Evolutionary conservation across 2,888 invertebrate genomes (phyloP).

Genomic region (Spatulosminthurus flaviceps): DNA sequence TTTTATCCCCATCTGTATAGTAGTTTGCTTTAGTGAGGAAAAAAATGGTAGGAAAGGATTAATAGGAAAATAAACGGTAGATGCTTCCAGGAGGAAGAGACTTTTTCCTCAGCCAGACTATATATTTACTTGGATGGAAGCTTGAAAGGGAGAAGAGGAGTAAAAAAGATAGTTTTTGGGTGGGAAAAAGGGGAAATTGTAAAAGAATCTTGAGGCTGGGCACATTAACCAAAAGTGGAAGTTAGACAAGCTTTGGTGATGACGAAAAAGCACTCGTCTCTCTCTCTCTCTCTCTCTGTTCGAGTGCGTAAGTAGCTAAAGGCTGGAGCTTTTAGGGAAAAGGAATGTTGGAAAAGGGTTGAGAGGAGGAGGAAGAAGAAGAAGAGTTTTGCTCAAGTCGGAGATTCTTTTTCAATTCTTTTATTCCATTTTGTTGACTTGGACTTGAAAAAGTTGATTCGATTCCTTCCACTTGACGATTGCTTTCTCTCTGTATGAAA

Average conservation of each 20-base stretch:
- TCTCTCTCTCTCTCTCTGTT: background rate
- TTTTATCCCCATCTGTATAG: background rate
- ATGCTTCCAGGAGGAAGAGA: background rate
- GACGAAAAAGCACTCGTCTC: background rate
- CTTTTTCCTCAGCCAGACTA: background rate
- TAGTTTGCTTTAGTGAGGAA: background rate
- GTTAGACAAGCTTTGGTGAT: background rate
- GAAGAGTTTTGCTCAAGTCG: constrained; percentile 28
- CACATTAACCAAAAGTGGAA: constrained; percentile 10
- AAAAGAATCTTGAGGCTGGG: constrained; percentile 1
- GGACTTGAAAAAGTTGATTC: constrained; percentile 48
- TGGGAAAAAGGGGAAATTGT: constrained; percentile 13
- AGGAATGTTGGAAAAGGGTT: constrained; percentile 18
- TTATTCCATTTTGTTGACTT: constrained; percentile 42
- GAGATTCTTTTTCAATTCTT: constrained; percentile 48
- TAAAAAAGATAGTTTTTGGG: constrained; percentile 5
- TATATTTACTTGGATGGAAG: no score
- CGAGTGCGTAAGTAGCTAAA: background rate
- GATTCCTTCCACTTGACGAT: constrained; percentile 53
- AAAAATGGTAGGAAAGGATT: constrained; percentile 1
- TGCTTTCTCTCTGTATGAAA: constrained; percentile 44
- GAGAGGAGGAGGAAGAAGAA: constrained; percentile 15
- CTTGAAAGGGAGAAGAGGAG: background rate
- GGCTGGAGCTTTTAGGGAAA: background rate
- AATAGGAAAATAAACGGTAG: constrained; percentile 37